Evolutionary conservation across 2,113 vertebrate genomes (phyloP).

Genomic region (Crotalus helleri): DNA sequence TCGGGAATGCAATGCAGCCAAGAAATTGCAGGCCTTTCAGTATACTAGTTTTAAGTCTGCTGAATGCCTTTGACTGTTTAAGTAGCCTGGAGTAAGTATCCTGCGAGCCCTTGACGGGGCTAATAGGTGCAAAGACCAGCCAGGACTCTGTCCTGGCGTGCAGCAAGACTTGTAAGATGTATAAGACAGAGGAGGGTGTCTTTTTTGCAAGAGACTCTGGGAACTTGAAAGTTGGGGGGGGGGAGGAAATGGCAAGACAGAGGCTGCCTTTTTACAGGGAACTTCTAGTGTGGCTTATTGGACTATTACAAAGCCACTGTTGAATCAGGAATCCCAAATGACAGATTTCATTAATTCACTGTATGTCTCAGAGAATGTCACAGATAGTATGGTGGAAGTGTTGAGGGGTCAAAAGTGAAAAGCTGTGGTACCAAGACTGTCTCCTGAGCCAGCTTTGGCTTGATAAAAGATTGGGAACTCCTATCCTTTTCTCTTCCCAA

Average conservation of each 20-base stretch:
- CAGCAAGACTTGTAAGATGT: background rate
- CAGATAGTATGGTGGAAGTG: background rate
- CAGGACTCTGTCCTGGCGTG: slow-evolving; percentile 1
- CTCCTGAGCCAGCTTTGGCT: background rate
- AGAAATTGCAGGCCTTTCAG: background rate
- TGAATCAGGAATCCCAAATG: slow-evolving; percentile 7
- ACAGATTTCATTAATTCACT: slow-evolving; percentile 13
- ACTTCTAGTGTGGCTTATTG: slow-evolving; percentile 3
- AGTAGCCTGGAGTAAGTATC: background rate
- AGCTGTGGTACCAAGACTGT: background rate
- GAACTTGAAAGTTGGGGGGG: background rate
- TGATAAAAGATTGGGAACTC: background rate
- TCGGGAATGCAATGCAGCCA: slow-evolving; percentile 17
- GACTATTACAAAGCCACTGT: slow-evolving; percentile 12
- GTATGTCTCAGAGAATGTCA: background rate
- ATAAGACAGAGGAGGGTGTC: background rate
- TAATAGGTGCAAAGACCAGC: background rate
- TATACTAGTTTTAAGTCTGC: background rate
- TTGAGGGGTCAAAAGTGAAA: background rate
- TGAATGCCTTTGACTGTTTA: background rate
- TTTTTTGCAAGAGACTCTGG: background rate
- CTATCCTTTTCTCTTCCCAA: background rate
- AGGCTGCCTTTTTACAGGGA: background rate
- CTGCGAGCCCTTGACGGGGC: slow-evolving; percentile 2
- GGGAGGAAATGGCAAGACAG: background rate